Evolutionary conservation across 53 echinoderm and acorn worm species (phyloP), one percentile per base, ranked within the genome.

Genomic region (Echinometra lucunter): DNA sequence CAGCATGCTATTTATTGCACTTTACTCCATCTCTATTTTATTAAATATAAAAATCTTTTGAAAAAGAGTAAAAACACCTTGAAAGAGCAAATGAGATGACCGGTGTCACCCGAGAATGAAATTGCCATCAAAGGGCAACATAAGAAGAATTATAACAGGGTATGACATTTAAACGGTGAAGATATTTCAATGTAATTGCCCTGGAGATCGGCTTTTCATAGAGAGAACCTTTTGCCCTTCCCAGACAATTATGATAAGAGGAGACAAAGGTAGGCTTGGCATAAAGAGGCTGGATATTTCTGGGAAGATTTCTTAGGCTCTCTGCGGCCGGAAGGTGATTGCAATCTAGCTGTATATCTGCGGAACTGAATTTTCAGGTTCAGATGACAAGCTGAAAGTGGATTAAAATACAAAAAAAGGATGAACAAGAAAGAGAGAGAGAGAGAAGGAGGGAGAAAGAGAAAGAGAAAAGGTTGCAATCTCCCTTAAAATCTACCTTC

Each of bases 241-340:
- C 85, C 49, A 45, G 45, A 47, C 85, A 47, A 49, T 85, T 85
- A 85, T n/a, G 10, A 17, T n/a, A 85, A 49, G 18, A 45, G 85
- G 49, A n/a, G n/a, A 85, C 85, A 85, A 85, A 47, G 49, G 85
- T 85, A 85, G 49, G 85, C 85, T 47, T n/a, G 85, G 85, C 85
- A 85, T 85, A 85, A 85, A 85, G 49, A n/a, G 6, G 45, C 28
- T 47, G 25, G 47, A n/a, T 49, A 85, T 85, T 85, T 28, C 85
- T 85, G 85, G 85, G 49, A n/a, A 85, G 85, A 85, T 49, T 85
- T 85, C 85, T 85, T 27, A 85, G 85, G 53, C 85, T 85, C 85
- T 35, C 53, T 23, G n/a, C 28, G 28, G 45, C 85, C 85, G 85
- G 85, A 85, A 85, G 49, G 85, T 49, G 85, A 85, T 85, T 6